phyloP scores from a whole-genome alignment of 2,113 vertebrate genomes.

The Glaucomys volans region DNA sequence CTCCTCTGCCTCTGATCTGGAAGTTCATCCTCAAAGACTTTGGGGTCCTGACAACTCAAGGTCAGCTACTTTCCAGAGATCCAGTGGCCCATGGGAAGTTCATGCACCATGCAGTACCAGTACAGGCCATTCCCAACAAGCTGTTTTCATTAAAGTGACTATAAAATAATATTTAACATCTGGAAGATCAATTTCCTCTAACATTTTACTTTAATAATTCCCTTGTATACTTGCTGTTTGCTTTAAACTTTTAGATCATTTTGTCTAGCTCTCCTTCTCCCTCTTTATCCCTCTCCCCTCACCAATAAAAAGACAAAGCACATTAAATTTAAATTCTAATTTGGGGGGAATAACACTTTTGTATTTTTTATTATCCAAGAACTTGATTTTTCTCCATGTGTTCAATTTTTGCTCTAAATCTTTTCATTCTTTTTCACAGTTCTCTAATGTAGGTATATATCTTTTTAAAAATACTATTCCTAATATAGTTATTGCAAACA shows the following conservation, averaged over 20 bases:
- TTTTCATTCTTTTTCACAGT: constrained; percentile 17
- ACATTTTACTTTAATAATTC: constrained; percentile 37
- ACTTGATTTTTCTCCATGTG: constrained; percentile 18
- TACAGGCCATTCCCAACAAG: neutral
- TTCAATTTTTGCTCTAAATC: neutral
- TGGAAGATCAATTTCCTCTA: neutral
- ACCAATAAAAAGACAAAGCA: neutral
- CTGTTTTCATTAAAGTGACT: constrained; percentile 36
- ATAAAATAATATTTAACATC: constrained; percentile 27
- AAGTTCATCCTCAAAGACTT: neutral
- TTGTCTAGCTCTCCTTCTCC: neutral
- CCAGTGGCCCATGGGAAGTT: neutral
- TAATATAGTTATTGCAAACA: neutral
- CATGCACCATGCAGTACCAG: neutral
- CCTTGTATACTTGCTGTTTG: neutral
- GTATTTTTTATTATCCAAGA: neutral
- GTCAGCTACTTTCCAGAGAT: neutral
- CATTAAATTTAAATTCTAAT: constrained; percentile 37
- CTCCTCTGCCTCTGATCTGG: neutral
- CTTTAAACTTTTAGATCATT: neutral
- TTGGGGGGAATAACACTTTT: neutral
- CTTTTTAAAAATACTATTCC: constrained; percentile 6
- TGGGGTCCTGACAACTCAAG: neutral
- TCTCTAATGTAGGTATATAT: neutral
- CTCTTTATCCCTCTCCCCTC: neutral